These are phyloP conservation scores for Paguma larvata DNA, from an alignment of 2,797 vertebrate species.

Conservation along the genomic window DNA sequence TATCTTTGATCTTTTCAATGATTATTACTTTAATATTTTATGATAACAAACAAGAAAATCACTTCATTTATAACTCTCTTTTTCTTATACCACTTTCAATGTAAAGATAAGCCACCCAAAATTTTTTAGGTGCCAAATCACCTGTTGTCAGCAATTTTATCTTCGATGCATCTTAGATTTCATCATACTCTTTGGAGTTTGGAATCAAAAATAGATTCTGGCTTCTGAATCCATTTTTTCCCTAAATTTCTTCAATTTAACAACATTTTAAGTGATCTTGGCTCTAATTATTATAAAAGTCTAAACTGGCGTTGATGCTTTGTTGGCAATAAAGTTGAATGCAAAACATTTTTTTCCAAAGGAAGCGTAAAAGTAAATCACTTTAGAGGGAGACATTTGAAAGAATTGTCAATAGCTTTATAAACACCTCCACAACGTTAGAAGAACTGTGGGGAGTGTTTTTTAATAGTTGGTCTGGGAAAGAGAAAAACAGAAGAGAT, in stretches of 20 bases:
- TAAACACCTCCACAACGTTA: constrained; percentile 54
- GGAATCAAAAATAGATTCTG: constrained; percentile 24
- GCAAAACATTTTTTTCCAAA: neutral
- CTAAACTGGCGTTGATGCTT: neutral
- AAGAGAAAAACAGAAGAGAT: constrained; percentile 54
- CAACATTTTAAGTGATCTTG: neutral
- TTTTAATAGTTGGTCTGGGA: constrained; percentile 35
- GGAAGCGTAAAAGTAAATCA: constrained; percentile 27
- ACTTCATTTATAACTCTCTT: neutral
- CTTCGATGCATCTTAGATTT: constrained; percentile 18
- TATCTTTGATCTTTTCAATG: neutral
- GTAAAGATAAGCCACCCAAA: neutral
- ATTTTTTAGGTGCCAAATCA: neutral
- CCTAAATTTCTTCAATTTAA: constrained; percentile 2
- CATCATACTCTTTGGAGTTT: neutral
- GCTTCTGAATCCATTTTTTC: constrained; percentile 13
- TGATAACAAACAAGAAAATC: neutral
- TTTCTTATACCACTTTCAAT: constrained; percentile 18
- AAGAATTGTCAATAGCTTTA: constrained; percentile 57
- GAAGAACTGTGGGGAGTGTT: constrained; percentile 41
- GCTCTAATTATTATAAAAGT: constrained; percentile 33
- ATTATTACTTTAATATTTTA: constrained; percentile 5
- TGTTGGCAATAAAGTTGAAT: constrained; percentile 18
- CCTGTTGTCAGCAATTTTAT: neutral
- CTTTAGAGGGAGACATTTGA: constrained; percentile 47